Conservation (phyloP, 2,113 vertebrate species). For the Athene noctua region DNA sequence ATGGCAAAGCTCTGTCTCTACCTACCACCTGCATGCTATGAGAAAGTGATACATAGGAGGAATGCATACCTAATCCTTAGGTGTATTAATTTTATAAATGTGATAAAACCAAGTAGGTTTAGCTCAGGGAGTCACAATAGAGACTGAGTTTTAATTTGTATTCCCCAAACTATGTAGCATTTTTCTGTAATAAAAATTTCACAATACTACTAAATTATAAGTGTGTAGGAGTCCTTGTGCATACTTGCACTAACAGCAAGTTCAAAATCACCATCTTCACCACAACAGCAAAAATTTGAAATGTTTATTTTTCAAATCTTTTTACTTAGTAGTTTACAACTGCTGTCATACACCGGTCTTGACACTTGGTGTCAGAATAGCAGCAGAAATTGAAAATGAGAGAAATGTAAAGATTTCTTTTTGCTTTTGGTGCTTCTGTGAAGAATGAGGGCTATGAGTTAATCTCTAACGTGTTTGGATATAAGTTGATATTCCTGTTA, state of each 20-base stretch:
- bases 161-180: neutral
- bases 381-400: conserved; percentile 49
- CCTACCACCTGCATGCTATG: neutral
- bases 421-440: neutral
- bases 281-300: neutral
- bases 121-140: neutral
- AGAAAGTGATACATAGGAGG: neutral
- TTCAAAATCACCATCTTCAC: neutral
- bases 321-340: neutral
- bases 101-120: neutral
- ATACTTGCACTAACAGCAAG: neutral
- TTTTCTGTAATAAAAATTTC: neutral
- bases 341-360: conserved; percentile 42
- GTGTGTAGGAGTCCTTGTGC: neutral
- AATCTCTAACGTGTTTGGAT: neutral
- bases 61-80: neutral
- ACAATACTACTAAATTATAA: neutral
- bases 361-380: conserved; percentile 65
- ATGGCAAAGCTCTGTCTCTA: neutral
- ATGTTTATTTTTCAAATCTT: neutral
- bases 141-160: neutral
- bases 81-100: neutral
- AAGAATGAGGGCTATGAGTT: neutral
- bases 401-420: neutral
- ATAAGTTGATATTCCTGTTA: neutral